Evolutionary conservation across 1,140 invertebrate genomes (phyloP).

Genomic region (Zelostemma sp.): DNA sequence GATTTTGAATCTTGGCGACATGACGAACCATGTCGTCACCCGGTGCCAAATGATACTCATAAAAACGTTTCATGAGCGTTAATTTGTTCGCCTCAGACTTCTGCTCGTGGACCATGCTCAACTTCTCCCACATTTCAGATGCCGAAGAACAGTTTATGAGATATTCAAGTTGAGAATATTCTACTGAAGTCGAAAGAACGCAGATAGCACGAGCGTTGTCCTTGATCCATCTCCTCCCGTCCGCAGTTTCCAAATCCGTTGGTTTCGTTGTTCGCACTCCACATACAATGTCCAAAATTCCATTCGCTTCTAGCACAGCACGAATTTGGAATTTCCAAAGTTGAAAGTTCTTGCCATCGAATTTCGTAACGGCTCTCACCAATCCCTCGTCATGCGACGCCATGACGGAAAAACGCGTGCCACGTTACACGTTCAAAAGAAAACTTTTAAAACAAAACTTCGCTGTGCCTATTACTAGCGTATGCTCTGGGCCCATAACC

Average conservation of each 20-base stretch:
- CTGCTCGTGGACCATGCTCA: constrained; percentile 17
- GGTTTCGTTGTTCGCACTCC: constrained; percentile 1
- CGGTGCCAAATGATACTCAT: constrained; percentile 17
- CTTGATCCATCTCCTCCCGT: constrained; percentile 17
- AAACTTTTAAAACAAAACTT: not conserved
- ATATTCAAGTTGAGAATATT: constrained; percentile 13
- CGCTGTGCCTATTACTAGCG: not conserved
- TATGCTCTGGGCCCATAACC: constrained; percentile 16
- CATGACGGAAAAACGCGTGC: too few relatives aligned
- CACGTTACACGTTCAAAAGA: too few relatives aligned
- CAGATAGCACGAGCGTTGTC: constrained; percentile 25
- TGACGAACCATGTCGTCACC: constrained; percentile 28
- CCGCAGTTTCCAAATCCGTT: not conserved
- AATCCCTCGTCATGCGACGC: too few relatives aligned
- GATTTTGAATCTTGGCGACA: constrained; percentile 27
- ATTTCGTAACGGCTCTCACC: too few relatives aligned
- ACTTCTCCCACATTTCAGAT: constrained; percentile 28
- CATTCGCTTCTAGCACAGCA: constrained; percentile 10
- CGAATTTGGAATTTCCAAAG: constrained; percentile 24
- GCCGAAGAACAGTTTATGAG: constrained; percentile 19
- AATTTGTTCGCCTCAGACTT: constrained; percentile 39
- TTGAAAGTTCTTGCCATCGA: constrained; percentile 24
- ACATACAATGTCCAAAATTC: constrained; percentile 7
- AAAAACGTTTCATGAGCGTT: constrained; percentile 23
- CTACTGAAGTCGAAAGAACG: constrained; percentile 13